Evolutionary conservation across 2,797 vertebrate genomes (phyloP).

Genomic region (Lepus townsendii): DNA sequence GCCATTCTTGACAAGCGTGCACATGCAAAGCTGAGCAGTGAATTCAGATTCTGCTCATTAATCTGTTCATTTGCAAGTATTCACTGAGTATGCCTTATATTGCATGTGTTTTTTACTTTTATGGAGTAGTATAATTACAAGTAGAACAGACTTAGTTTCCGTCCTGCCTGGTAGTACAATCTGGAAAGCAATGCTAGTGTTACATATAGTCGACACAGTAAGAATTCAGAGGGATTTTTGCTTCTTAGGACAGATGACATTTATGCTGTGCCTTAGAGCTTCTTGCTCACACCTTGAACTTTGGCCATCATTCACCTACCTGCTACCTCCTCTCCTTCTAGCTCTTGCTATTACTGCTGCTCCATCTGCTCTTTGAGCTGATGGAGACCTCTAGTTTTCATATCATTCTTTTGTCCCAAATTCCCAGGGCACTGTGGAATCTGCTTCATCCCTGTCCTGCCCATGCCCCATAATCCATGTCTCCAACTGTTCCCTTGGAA

Average conservation of each 20-base stretch:
- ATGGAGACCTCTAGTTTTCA: not conserved
- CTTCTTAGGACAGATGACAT: conserved; percentile 1
- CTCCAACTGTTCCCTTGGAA: conserved; percentile 7
- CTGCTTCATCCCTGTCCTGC: not conserved
- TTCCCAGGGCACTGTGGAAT: not conserved
- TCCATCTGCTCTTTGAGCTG: not conserved
- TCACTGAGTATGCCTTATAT: not conserved
- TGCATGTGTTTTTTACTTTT: not conserved
- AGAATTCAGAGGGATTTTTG: conserved; percentile 13
- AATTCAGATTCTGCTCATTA: conserved; percentile 43
- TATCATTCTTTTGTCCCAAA: not conserved
- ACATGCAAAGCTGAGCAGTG: not conserved
- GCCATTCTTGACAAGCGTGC: conserved; percentile 2
- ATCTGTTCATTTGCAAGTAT: conserved; percentile 1
- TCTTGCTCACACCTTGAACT: not conserved
- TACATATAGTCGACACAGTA: not conserved
- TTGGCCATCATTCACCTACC: not conserved
- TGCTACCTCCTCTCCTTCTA: not conserved
- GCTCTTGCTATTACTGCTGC: not conserved
- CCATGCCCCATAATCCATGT: not conserved
- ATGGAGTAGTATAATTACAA: not conserved
- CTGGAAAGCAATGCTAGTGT: not conserved
- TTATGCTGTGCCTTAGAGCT: conserved; percentile 12
- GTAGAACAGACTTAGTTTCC: conserved; percentile 31
- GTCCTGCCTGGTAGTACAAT: not conserved